Base-by-base conservation (phyloP, 1,140 invertebrate species). In the Orchestia grillus region DNA sequence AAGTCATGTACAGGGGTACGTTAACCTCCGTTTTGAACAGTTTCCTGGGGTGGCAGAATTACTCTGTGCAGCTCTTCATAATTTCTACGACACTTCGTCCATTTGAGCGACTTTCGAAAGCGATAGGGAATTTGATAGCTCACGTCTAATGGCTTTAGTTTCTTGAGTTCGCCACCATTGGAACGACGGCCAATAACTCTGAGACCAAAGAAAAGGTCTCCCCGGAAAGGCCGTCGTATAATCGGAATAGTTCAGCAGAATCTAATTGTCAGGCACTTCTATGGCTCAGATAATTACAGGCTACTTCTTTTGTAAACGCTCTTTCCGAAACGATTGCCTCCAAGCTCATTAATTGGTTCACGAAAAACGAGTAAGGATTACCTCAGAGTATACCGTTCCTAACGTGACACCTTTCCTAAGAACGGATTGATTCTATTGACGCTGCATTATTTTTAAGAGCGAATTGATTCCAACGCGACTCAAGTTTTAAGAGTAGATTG, bases 131-230 rank as follows among this genome's bases (percentile, higher is more conserved):
- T 94, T 94, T 94, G 92, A 94, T 94, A 45, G 92, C 92, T 94
- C 92, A 15, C 3, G 41, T 94, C 92, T 94, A 94, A 94, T 94
- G 92, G 92, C 92, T 94, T 94, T 94, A 94, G 92, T 94, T 94
- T 45, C 43, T 94, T 94, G 92, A 94, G 92, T 94, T 94, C 92
- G 44, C 44, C 44, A 94, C 92, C 44, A 0, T 42, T 28, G 44
- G 92, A 94, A 94, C 92, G 92, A 94, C 92, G 44, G 92, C 19
- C 92, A 94, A 94, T 94, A 94, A 94, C 43, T 94, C 92, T 94
- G 41, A 77, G 44, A 23, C 43, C 44, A 47, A 94, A 92, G 90
- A 94, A 94, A 94, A 94, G 92, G 92, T 94, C 92, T 42, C 43
- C 40, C 44, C 6, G 92, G 92, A 94, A 44, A 94, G 92, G 44